Conservation (phyloP, 1,140 invertebrate species). For the Xylocopa sonorina region DNA sequence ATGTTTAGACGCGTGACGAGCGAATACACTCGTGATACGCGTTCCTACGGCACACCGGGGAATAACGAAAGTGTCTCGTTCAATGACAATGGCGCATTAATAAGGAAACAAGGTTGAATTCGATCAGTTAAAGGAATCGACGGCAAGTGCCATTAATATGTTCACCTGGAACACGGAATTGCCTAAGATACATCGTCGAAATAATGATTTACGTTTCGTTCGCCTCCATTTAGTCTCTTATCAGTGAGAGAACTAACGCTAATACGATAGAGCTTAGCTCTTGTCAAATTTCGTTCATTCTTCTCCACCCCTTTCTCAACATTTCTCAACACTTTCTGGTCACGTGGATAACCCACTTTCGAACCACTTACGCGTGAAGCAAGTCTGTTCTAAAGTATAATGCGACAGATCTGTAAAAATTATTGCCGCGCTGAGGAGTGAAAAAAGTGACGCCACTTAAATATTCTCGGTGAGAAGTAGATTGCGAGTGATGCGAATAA, state of each 20-base stretch:
- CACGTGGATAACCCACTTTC: constrained; percentile 46
- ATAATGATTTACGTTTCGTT: background rate
- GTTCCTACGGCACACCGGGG: background rate
- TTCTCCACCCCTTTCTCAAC: constrained; percentile 18
- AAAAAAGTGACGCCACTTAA: too few species aligned
- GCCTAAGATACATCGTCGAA: background rate
- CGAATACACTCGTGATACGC: background rate
- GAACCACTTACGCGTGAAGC: constrained; percentile 35
- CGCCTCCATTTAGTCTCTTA: background rate
- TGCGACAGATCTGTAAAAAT: constrained; percentile 11
- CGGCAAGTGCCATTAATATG: background rate
- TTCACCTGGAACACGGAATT: background rate
- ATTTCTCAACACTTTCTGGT: constrained; percentile 38
- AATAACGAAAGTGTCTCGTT: constrained; percentile 28
- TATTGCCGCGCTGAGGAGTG: background rate
- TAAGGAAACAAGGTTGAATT: constrained; percentile 29
- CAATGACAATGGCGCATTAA: constrained; percentile 1
- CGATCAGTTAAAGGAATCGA: constrained; percentile 10
- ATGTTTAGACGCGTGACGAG: constrained; percentile 29
- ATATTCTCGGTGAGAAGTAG: too few species aligned
- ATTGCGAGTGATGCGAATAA: too few species aligned
- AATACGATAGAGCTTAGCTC: background rate
- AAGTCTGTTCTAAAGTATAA: constrained; percentile 14
- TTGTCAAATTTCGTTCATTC: constrained; percentile 37
- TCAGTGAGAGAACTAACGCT: background rate